These are phyloP conservation scores for Hymenochirus boettgeri DNA, from an alignment of 2,113 vertebrate species.

Conservation along the genomic window DNA sequence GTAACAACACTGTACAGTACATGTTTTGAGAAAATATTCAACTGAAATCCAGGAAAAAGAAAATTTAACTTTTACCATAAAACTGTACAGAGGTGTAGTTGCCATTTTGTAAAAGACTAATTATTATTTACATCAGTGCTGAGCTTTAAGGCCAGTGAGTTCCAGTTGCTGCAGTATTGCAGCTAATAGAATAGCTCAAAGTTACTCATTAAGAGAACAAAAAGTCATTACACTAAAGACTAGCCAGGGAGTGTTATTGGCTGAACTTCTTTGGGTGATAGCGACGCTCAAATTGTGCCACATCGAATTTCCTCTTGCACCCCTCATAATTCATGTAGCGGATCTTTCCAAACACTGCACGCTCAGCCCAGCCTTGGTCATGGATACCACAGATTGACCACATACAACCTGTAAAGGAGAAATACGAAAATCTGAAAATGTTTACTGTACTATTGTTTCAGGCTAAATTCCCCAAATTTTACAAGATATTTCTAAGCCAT, in stretches of 20 bases:
- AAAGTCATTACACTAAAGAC: neutral
- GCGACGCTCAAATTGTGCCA: slow-evolving; percentile 67
- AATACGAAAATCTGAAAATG: too few species aligned
- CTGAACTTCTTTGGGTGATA: slow-evolving; percentile 50
- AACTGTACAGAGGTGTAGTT: too few species aligned
- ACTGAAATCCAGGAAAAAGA: too few species aligned
- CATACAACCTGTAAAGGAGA: slow-evolving; percentile 67
- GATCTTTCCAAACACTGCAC: slow-evolving; percentile 77
- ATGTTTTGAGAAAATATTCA: too few species aligned
- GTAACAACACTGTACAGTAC: too few species aligned
- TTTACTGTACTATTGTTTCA: too few species aligned
- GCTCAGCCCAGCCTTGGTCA: slow-evolving; percentile 80
- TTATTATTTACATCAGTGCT: neutral
- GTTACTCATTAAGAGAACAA: neutral
- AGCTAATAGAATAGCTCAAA: neutral
- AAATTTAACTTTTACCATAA: too few species aligned
- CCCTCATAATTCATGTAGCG: slow-evolving; percentile 89
- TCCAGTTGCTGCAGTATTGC: fast-evolving
- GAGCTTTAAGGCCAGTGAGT: too few species aligned
- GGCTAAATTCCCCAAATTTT: too few species aligned
- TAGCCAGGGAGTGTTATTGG: neutral
- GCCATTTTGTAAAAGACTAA: neutral
- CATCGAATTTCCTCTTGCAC: slow-evolving; percentile 83
- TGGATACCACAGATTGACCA: slow-evolving; percentile 87
- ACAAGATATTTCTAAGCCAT: too few species aligned